A percentile compares a stretch with the other conserved stretches of the same genome.
These are phyloP conservation scores for Aurelia sp. DNA, from an alignment of 30 jellyfish, hydroid and myxozoan genomes.

Conservation along the genomic window DNA sequence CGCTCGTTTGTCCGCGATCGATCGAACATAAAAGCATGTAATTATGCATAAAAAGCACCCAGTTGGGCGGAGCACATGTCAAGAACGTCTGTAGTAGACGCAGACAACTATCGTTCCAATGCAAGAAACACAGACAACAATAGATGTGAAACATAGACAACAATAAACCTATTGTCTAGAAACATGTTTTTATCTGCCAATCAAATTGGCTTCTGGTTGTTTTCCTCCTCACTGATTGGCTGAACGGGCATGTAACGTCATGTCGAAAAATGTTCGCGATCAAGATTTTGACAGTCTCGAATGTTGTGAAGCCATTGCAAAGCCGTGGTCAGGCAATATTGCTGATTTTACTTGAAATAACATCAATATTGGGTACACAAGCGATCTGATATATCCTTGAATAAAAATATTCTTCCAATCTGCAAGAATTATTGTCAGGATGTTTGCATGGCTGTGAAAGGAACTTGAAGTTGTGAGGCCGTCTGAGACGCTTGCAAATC, in stretches of 20 bases:
- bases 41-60: constrained; percentile 91
- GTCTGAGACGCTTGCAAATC: constrained; percentile 5
- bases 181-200: constrained; percentile 85
- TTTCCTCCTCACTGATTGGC: constrained; percentile 82
- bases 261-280: constrained; percentile 91
- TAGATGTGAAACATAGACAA: constrained; percentile 80
- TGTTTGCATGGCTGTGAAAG: too few relatives aligned
- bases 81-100: constrained; percentile 74
- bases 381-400: too few relatives aligned
- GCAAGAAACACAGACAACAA: constrained; percentile 92
- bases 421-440: too few relatives aligned
- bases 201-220: constrained; percentile 61
- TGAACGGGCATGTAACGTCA: constrained; percentile 88
- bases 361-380: neutral
- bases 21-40: neutral
- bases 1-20: too few relatives aligned
- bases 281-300: constrained; percentile 62
- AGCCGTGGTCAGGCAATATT: constrained; percentile 1
- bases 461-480: neutral
- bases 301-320: constrained; percentile 41
- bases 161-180: constrained; percentile 86
- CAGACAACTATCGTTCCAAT: constrained; percentile 50
- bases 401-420: too few relatives aligned
- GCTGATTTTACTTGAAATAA: neutral
- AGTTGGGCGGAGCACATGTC: constrained; percentile 99